Evolutionary conservation across 1,140 invertebrate species (phyloP), one percentile per base, ranked within the genome.

Genomic region (Ceratoteleas bidentatus): DNA sequence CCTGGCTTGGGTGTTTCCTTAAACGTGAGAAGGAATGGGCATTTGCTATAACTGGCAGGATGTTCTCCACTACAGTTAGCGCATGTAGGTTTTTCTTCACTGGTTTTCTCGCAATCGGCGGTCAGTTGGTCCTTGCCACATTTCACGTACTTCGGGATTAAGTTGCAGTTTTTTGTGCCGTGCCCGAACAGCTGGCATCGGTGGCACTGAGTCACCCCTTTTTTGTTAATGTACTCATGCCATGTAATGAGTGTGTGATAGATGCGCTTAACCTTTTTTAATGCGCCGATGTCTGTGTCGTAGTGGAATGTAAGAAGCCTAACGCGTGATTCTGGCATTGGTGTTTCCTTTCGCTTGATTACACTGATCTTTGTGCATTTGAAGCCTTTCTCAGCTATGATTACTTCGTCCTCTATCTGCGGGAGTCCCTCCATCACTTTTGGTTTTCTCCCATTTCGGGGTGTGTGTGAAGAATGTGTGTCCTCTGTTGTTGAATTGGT

Each of bases 121-220:
- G 14, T 52, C 0, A 52, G 14, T 9, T 52, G 49, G 16, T 2
- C 49, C 16, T 52, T 14, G 6, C 11, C 49, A 52, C 49, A 52
- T 7, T 52, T 24, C 0, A 52, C 49, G 69, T 78, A 85, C 57
- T 32, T 76, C 0, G 69, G 52, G 13, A 11, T 43, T 6, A 66
- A 5, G n/a, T 64, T 13, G 15, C 77, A 84, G 38, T 72, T 38
- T 6, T 0, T 32, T 0, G 70, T 53, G 0, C 38, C 49, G 36
- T 83, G 75, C 0, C 68, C 68, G n/a, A 61, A 66, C 7, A 36
- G 24, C 14, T 79, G 79, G 34, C 83, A 82, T 0, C 36, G 33
- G n/a, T 70, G 56, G 13, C 70, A 83, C 52, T 76, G 65, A 4
- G 81, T 50, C 9, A 56, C 36, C 5, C 40, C 50, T 40, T 60